phyloP scores from a whole-genome alignment of 2,113 vertebrate species.

The Mormyrus iriodes region DNA sequence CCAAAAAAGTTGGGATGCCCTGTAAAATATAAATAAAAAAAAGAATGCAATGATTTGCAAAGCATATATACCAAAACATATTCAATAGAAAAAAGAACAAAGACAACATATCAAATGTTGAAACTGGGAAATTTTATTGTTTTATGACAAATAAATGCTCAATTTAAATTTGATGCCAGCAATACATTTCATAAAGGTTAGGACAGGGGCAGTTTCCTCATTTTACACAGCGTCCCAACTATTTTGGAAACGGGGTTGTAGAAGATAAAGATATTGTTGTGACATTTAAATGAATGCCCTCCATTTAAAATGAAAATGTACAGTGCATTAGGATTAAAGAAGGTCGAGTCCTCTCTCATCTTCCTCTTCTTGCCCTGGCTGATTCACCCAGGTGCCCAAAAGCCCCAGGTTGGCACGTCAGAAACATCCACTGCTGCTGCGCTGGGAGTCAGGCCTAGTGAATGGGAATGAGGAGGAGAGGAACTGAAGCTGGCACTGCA shows the following conservation, averaged over 20 bases:
- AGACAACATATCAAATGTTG: neutral
- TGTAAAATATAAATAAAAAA: neutral
- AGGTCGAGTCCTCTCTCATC: slow-evolving; percentile 21
- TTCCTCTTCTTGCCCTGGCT: slow-evolving; percentile 17
- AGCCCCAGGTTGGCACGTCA: slow-evolving; percentile 39
- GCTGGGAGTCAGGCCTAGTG: slow-evolving; percentile 55
- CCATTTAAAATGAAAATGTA: neutral
- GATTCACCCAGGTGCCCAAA: slow-evolving; percentile 37
- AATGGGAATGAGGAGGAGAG: slow-evolving; percentile 42
- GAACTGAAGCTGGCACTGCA: slow-evolving; percentile 32
- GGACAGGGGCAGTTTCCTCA: too few relatives aligned
- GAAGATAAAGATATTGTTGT: neutral
- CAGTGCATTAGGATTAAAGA: neutral
- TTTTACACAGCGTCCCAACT: too few relatives aligned
- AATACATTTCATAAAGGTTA: too few relatives aligned
- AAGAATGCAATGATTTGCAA: neutral
- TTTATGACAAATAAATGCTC: neutral
- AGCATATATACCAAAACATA: too few relatives aligned
- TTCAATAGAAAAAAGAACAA: neutral
- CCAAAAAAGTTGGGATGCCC: too few relatives aligned
- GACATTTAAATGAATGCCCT: neutral
- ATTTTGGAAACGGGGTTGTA: neutral
- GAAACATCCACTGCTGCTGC: slow-evolving; percentile 50
- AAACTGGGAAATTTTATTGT: neutral
- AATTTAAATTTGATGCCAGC: too few relatives aligned